Evolutionary conservation across 2,113 vertebrate species (phyloP), one percentile per base, ranked within the genome.

Genomic region (Rostratula benghalensis): DNA sequence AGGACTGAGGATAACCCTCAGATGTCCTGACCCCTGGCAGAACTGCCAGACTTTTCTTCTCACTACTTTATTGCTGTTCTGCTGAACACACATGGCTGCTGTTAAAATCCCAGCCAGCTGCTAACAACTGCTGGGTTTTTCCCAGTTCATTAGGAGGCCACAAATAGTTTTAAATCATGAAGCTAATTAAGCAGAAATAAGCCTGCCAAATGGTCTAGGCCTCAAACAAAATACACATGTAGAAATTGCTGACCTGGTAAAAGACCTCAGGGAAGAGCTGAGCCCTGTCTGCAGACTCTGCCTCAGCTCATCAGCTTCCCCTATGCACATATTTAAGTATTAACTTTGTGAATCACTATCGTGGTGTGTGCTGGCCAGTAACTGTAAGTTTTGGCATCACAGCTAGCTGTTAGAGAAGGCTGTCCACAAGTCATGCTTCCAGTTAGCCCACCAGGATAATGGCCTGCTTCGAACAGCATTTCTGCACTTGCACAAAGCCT

Each of bases 101-200:
- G 82, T 93, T 95, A 95, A 95, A 95, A 83, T 85, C 82, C 76
- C 78, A 95, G 84, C 71, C 91, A 93, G 93, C 78, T 96, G 95
- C 82, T 95, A 96, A 96, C 87, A 91, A 80, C 93, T 80, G 87
- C 92, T 88, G 54, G 7, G 16, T 74, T 94, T 92, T 94, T 51
- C 95, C 85, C 71, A 86, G 87, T 93, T 96, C 90, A 83, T 96
- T 95, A 96, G 51, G 54, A 91, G 82, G 85, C 59, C 87, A 94
- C 87, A 93, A 92, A 80, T 93, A 88, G 67, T 94, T 94, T 96
- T 94, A 96, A 96, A 96, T 93, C 82, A 90, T 86, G 54, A 67
- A 80, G 85, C 67, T 91, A 96, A 97, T 95, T 95, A 96, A 95
- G 83, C 90, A 95, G 76, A 93, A 95, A 74, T 77, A 93, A 96